These are phyloP conservation scores for Oncorhynchus keta DNA, from an alignment of 2,113 vertebrate genomes.

Conservation along the genomic window DNA sequence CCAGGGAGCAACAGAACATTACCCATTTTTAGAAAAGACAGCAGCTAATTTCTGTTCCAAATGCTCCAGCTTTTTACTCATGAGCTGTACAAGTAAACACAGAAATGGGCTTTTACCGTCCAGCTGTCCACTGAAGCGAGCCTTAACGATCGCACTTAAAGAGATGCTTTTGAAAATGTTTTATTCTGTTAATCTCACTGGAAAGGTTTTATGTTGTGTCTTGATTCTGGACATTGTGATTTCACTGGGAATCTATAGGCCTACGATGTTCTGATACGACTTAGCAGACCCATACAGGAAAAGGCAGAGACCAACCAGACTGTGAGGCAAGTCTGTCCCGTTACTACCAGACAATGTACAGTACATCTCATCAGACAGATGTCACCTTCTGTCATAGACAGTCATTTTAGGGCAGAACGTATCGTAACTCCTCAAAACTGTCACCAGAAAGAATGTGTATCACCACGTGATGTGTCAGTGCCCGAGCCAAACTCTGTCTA, in stretches of 20 bases:
- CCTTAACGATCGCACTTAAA: not conserved
- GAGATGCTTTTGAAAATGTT: not conserved
- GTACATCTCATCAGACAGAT: slow-evolving; percentile 30
- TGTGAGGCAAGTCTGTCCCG: slow-evolving; percentile 32
- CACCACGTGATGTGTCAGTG: slow-evolving; percentile 3
- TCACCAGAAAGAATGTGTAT: slow-evolving; percentile 17
- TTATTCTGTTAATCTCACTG: not conserved
- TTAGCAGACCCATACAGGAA: slow-evolving; percentile 48
- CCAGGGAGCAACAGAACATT: not conserved
- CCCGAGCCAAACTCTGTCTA: slow-evolving; percentile 28
- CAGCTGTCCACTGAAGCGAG: slow-evolving; percentile 5
- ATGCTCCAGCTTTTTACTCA: slow-evolving; percentile 12
- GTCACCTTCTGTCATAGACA: not conserved
- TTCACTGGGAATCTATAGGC: not conserved
- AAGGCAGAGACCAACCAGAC: slow-evolving; percentile 45
- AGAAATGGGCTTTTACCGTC: slow-evolving; percentile 14
- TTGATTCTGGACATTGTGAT: not conserved
- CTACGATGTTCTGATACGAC: not conserved
- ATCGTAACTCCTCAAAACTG: not conserved
- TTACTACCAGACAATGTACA: slow-evolving; percentile 34
- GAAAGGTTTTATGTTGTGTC: not conserved
- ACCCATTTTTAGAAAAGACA: slow-evolving; percentile 15
- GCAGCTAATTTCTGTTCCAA: not conserved
- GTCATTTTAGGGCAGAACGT: slow-evolving; percentile 44
- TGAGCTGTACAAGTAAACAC: slow-evolving; percentile 7